phyloP scores from a whole-genome alignment of 2,113 vertebrate species.

The Carassius carassius region DNA sequence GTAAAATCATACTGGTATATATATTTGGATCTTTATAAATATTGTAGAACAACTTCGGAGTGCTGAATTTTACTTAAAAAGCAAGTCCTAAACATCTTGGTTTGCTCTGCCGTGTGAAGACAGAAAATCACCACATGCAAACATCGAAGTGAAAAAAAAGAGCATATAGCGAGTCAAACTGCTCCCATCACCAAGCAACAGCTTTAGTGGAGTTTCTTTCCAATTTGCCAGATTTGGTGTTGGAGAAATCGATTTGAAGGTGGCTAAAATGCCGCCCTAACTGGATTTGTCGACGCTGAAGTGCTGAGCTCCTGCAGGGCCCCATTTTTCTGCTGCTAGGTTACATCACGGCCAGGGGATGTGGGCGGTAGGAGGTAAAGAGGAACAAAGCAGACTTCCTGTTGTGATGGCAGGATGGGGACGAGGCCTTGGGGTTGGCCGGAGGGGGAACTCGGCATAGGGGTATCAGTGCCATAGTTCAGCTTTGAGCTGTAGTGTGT shows the following conservation, averaged over 20 bases:
- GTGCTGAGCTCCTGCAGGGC: constrained; percentile 58
- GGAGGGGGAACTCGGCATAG: constrained; percentile 11
- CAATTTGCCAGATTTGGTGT: constrained; percentile 57
- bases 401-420: constrained; percentile 64
- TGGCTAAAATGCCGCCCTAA: constrained; percentile 45
- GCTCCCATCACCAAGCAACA: constrained; percentile 36
- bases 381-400: constrained; percentile 68
- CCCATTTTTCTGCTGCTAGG: constrained; percentile 66
- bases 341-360: constrained; percentile 69
- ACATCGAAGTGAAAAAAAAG: constrained; percentile 16
- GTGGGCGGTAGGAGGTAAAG: constrained; percentile 54
- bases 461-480: constrained; percentile 38
- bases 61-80: background rate
- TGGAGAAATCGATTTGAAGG: constrained; percentile 50
- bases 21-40: too few relatives aligned
- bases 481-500: constrained; percentile 48
- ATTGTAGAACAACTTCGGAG: background rate
- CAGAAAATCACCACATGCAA: background rate
- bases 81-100: background rate
- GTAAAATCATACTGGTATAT: background rate
- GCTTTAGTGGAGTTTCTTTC: constrained; percentile 40
- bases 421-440: constrained; percentile 42
- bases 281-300: constrained; percentile 43
- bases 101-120: constrained; percentile 2
- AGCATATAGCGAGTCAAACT: constrained; percentile 23